Conservation (phyloP, 2,113 vertebrate species). For the Pycnonotus jocosus region DNA sequence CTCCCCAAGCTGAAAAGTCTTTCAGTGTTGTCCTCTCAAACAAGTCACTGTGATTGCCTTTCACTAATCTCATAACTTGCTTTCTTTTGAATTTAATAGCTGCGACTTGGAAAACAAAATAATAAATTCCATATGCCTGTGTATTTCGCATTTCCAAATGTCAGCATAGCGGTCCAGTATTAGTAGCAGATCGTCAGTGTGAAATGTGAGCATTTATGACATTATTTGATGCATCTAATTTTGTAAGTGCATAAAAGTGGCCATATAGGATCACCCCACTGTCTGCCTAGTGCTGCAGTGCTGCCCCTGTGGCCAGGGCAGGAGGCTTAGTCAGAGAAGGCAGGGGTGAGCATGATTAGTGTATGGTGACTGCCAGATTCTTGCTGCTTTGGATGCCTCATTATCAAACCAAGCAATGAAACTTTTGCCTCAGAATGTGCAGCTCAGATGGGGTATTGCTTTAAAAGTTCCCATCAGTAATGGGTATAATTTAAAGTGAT, state of each 20-base stretch:
- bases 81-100: background rate
- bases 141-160: background rate
- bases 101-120: background rate
- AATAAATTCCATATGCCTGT: background rate
- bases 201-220: background rate
- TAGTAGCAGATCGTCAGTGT: background rate
- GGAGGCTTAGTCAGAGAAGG: background rate
- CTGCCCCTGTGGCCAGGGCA: background rate
- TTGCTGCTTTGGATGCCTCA: background rate
- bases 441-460: accelerated
- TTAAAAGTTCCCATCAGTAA: background rate
- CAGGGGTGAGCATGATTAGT: background rate
- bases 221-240: background rate
- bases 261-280: background rate
- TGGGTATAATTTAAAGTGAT: background rate
- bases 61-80: background rate
- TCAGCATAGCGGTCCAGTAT: background rate
- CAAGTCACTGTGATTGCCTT: background rate
- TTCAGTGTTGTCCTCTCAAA: background rate
- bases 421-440: background rate
- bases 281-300: background rate
- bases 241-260: background rate
- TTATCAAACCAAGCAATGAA: background rate
- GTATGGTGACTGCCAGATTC: background rate
- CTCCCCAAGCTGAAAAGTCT: background rate